Percentiles rank a stretch among this genome's conserved stretches.
phyloP scores from a whole-genome alignment of 2,888 invertebrate genomes.

The Tetragonisca angustula region DNA sequence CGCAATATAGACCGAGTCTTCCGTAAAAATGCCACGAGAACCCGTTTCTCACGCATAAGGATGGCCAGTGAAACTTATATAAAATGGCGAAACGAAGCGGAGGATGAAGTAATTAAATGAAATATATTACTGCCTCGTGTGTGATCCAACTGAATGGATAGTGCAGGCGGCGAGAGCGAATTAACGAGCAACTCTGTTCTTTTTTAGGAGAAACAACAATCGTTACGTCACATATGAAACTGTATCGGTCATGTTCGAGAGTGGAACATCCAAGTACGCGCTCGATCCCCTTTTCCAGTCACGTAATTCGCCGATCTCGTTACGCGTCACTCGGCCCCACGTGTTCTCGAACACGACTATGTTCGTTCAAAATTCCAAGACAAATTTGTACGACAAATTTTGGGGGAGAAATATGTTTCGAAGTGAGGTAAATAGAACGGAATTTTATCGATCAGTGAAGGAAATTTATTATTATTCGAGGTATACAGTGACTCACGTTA shows the following conservation, averaged over 20 bases:
- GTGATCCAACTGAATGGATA: neutral
- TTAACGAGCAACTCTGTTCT: neutral
- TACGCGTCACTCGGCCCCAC: conserved; percentile 28
- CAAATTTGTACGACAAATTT: neutral
- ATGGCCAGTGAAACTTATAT: too few relatives aligned
- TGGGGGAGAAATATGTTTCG: neutral
- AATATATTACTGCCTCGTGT: neutral
- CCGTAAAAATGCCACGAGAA: neutral
- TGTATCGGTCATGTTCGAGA: conserved; percentile 24
- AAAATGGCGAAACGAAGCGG: neutral
- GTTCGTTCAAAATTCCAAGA: neutral
- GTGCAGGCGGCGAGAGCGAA: conserved; percentile 9
- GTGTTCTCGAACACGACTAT: neutral
- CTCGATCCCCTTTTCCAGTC: conserved; percentile 7
- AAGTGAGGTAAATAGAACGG: too few relatives aligned
- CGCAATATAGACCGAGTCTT: neutral
- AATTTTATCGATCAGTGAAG: too few relatives aligned
- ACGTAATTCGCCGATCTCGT: conserved; percentile 42
- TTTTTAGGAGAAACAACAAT: conserved; percentile 20
- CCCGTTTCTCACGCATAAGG: too few relatives aligned
- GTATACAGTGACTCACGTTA: too few relatives aligned
- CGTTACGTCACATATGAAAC: conserved; percentile 51
- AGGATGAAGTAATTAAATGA: neutral
- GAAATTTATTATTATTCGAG: too few relatives aligned
- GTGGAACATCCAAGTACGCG: conserved; percentile 32